A percentile compares a stretch with the other conserved stretches of the same genome.
Evolutionary conservation across 2,113 vertebrate species (phyloP).

Genomic region (Orcinus orca): DNA sequence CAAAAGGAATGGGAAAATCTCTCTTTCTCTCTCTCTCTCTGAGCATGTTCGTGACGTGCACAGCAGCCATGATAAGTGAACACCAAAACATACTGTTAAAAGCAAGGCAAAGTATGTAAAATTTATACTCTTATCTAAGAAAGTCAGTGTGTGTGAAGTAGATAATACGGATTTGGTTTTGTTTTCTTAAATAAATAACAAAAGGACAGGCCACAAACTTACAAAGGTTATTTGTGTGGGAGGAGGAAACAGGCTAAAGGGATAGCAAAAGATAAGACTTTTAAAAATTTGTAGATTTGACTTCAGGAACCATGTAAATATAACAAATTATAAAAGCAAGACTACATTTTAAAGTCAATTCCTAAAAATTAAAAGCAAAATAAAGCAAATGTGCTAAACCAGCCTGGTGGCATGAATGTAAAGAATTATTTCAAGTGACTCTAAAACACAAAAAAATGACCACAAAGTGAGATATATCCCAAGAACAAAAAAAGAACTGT

Average conservation of each 20-base stretch:
- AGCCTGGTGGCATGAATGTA: neutral
- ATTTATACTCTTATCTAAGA: neutral
- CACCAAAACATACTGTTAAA: neutral
- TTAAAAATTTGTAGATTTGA: neutral
- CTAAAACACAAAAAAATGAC: neutral
- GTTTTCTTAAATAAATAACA: neutral
- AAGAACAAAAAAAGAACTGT: neutral
- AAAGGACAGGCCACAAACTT: neutral
- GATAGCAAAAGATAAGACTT: neutral
- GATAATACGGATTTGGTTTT: neutral
- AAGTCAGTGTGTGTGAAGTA: neutral
- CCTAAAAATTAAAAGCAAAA: neutral
- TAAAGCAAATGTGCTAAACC: neutral
- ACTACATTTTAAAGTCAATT: conserved; percentile 2
- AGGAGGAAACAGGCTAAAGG: neutral
- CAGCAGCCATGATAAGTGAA: neutral
- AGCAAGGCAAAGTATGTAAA: neutral
- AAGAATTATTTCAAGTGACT: neutral
- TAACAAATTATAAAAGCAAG: neutral
- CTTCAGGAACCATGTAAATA: neutral
- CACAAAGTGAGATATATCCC: neutral
- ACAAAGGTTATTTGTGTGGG: neutral
- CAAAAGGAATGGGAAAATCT: neutral
- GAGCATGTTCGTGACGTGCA: neutral
- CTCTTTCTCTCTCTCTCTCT: neutral